phyloP scores from a whole-genome alignment of 2,113 vertebrate species.

The Nycticorax nycticorax region DNA sequence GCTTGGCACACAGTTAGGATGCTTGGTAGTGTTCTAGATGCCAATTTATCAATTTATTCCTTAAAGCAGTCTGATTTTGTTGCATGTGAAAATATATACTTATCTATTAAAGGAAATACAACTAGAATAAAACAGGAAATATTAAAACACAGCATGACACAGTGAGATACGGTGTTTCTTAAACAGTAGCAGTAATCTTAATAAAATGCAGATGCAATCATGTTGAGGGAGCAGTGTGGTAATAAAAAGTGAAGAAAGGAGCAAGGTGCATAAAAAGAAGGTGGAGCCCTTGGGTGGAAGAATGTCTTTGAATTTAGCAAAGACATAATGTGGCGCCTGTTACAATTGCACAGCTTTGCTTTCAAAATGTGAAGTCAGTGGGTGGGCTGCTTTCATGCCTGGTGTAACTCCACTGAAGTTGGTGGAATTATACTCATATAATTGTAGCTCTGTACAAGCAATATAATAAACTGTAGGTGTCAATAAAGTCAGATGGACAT shows the following conservation, averaged over 20 bases:
- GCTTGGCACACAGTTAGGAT: conserved; percentile 19
- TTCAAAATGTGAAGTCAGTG: conserved; percentile 36
- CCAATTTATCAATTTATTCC: conserved; percentile 61
- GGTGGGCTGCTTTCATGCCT: conserved; percentile 30
- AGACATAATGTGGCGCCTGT: not conserved
- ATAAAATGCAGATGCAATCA: conserved; percentile 45
- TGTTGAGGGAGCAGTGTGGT: not conserved
- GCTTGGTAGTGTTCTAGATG: conserved; percentile 22
- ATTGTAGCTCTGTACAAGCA: not conserved
- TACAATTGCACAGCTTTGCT: conserved; percentile 43
- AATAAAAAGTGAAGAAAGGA: conserved; percentile 47
- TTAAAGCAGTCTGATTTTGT: conserved; percentile 41
- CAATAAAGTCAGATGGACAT: not conserved
- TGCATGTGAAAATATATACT: conserved; percentile 41
- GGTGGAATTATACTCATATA: not conserved
- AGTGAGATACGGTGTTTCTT: not conserved
- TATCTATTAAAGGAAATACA: conserved; percentile 38
- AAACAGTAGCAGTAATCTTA: conserved; percentile 29
- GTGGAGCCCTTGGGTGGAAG: not conserved
- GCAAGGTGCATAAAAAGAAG: conserved; percentile 13
- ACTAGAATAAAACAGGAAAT: conserved; percentile 32
- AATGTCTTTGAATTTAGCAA: conserved; percentile 26
- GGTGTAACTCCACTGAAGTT: not conserved
- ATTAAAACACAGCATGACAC: conserved; percentile 48
- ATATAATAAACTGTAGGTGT: not conserved